These are phyloP conservation scores for Formica selysi DNA, from an alignment of 1,140 invertebrate genomes.

Conservation along the genomic window DNA sequence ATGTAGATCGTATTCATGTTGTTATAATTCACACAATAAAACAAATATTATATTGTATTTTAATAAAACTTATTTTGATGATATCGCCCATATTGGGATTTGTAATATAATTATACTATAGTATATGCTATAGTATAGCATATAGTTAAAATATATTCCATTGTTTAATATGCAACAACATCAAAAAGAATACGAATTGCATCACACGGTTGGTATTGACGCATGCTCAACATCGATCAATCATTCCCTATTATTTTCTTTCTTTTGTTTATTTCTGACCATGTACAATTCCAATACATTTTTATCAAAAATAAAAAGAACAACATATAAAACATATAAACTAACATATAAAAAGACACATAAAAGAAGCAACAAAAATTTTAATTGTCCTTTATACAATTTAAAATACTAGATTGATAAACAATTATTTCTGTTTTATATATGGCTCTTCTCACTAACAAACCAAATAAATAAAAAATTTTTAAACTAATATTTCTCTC, in stretches of 20 bases:
- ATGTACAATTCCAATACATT: conserved; percentile 9
- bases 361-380: not conserved
- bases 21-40: conserved; percentile 3
- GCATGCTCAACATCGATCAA: conserved; percentile 66
- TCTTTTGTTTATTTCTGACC: conserved; percentile 40
- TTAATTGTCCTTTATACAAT: not conserved
- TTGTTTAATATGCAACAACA: not conserved
- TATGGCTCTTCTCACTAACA: no score
- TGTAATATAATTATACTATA: not conserved
- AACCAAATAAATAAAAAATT: no score
- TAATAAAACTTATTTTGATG: not conserved
- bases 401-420: not conserved
- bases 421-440: not conserved
- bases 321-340: no score
- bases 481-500: no score
- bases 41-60: not conserved
- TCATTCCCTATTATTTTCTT: conserved; percentile 42
- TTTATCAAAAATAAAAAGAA: not conserved
- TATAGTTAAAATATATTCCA: not conserved
- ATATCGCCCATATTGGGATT: not conserved
- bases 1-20: not conserved
- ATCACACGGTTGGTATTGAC: conserved; percentile 44
- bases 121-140: not conserved
- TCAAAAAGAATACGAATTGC: conserved; percentile 58
- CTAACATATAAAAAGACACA: no score